These are phyloP conservation scores for Panonychus citri DNA, from an alignment of 1,140 invertebrate species.

Conservation along the genomic window DNA sequence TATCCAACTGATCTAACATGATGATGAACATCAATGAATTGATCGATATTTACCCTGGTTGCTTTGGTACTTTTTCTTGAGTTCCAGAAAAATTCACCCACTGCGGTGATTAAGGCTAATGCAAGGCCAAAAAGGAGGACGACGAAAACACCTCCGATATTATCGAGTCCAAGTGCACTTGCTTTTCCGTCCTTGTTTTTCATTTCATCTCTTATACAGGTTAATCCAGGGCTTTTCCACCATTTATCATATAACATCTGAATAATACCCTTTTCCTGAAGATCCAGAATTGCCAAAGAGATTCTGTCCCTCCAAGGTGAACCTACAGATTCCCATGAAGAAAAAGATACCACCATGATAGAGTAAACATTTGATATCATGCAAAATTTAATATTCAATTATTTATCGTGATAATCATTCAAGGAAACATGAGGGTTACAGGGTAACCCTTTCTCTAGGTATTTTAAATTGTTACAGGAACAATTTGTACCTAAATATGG, in stretches of 20 bases:
- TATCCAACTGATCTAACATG: too few relatives aligned
- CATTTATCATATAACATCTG: constrained; percentile 24
- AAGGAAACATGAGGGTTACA: too few relatives aligned
- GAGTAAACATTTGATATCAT: too few relatives aligned
- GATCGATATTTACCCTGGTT: not conserved
- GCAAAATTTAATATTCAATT: too few relatives aligned
- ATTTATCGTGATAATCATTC: too few relatives aligned
- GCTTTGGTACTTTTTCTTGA: not conserved
- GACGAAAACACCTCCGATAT: constrained; percentile 26
- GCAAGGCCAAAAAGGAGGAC: constrained; percentile 25
- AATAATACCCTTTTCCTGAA: constrained; percentile 27
- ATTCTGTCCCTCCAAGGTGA: constrained; percentile 9
- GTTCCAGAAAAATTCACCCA: constrained; percentile 14
- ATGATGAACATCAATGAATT: not conserved
- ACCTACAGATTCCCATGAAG: not conserved
- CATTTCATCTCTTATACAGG: constrained; percentile 11
- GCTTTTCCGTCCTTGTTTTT: constrained; percentile 13
- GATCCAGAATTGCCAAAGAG: constrained; percentile 25
- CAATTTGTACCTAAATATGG: too few relatives aligned
- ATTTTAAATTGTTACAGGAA: too few relatives aligned
- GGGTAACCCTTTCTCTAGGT: too few relatives aligned
- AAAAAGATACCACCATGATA: too few relatives aligned
- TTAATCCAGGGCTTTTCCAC: constrained; percentile 20
- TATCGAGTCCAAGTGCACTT: constrained; percentile 10
- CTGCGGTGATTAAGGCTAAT: constrained; percentile 16